These are phyloP conservation scores for Argyrosomus regius DNA, from an alignment of 2,797 vertebrate genomes.

Conservation along the genomic window DNA sequence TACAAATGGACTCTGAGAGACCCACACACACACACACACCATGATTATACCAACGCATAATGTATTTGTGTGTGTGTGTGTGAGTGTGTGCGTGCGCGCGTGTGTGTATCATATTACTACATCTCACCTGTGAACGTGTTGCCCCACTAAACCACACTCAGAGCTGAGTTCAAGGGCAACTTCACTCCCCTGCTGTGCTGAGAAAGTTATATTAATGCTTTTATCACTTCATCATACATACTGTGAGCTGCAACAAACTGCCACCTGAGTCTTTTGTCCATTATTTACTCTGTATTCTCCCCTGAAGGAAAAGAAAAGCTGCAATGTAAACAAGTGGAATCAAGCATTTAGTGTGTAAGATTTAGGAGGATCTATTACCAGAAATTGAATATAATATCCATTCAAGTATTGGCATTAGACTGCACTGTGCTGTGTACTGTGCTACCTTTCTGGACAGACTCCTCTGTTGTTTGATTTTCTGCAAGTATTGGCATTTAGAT, in stretches of 20 bases:
- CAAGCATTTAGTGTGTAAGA: too few relatives aligned
- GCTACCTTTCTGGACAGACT: too few relatives aligned
- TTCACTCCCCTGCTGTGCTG: neutral
- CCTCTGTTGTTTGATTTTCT: too few relatives aligned
- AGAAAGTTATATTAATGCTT: neutral
- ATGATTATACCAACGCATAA: conserved; percentile 24
- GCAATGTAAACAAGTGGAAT: neutral
- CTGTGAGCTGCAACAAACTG: neutral
- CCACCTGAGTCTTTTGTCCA: neutral
- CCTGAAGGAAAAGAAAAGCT: too few relatives aligned
- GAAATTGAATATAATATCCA: too few relatives aligned
- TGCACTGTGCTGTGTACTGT: neutral
- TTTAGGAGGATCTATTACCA: too few relatives aligned
- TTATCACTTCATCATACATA: neutral
- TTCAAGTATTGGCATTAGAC: too few relatives aligned
- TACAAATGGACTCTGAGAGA: conserved; percentile 56
- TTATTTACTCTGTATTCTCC: neutral
- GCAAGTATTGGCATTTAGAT: neutral
- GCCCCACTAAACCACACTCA: conserved; percentile 6
- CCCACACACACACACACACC: conserved; percentile 49
- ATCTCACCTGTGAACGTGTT: conserved; percentile 34
- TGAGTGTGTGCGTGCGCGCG: neutral
- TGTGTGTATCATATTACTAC: conserved; percentile 49
- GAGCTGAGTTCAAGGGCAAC: conserved; percentile 19
- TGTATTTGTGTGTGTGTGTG: conserved; percentile 30